Conservation (phyloP, 1,140 invertebrate species). For the Neodiprion lecontei region DNA sequence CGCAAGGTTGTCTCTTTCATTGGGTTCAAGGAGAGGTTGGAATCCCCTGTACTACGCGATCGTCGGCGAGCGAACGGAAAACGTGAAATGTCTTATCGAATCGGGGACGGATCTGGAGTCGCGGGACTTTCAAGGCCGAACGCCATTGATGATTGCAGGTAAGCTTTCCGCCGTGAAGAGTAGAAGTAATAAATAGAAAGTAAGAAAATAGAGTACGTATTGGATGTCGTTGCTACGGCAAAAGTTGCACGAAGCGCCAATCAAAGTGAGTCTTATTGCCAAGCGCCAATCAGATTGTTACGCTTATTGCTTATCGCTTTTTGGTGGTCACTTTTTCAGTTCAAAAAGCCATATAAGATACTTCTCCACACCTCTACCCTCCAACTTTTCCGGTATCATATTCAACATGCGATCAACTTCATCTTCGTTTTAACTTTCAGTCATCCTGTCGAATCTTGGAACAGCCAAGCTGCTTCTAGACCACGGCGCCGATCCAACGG, state of each 20-base stretch:
- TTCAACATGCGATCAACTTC: slow-evolving; percentile 13
- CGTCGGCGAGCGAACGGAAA: slow-evolving; percentile 29
- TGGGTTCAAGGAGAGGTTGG: slow-evolving; percentile 32
- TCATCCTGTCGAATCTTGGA: slow-evolving; percentile 35
- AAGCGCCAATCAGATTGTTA: too few species aligned
- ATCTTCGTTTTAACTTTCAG: slow-evolving; percentile 22
- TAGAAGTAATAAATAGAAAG: slow-evolving; percentile 6
- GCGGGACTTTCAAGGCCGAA: slow-evolving; percentile 29
- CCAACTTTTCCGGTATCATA: neutral
- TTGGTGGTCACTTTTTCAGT: neutral
- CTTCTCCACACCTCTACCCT: too few species aligned
- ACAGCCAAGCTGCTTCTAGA: slow-evolving; percentile 30
- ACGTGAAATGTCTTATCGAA: slow-evolving; percentile 55
- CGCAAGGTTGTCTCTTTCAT: neutral
- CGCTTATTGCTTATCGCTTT: neutral
- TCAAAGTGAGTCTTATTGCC: too few species aligned
- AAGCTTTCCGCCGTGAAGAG: neutral
- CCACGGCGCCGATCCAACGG: slow-evolving; percentile 31
- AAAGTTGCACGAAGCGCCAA: too few species aligned
- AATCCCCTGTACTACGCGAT: slow-evolving; percentile 34
- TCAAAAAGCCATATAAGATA: neutral
- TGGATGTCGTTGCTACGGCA: too few species aligned
- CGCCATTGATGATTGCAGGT: slow-evolving; percentile 41
- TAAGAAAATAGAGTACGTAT: neutral
- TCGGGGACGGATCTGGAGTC: slow-evolving; percentile 47